phyloP scores from a whole-genome alignment of 2,888 invertebrate species.

The Meteorus colon region DNA sequence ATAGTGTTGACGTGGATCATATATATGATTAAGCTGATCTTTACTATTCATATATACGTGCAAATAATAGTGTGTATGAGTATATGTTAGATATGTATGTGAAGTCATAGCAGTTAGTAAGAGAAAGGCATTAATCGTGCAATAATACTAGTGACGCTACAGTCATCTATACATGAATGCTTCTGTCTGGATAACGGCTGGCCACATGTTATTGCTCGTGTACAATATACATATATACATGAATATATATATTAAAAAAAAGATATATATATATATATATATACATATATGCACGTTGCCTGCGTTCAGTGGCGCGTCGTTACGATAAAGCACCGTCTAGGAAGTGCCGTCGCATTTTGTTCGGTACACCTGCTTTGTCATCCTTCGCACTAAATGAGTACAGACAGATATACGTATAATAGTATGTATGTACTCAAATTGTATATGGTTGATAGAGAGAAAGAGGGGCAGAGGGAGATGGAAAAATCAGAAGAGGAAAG shows the following conservation, averaged over 20 bases:
- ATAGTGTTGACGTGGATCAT: conserved; percentile 33
- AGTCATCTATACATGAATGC: conserved; percentile 43
- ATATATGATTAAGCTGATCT: not conserved
- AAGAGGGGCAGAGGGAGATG: conserved; percentile 13
- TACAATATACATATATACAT: conserved; percentile 20
- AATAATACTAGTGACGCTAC: conserved; percentile 61
- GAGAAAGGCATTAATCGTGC: conserved; percentile 58
- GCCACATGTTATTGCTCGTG: conserved; percentile 61
- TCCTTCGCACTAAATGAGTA: conserved; percentile 50
- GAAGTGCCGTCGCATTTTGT: conserved; percentile 57
- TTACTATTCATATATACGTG: not conserved
- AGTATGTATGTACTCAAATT: conserved; percentile 16
- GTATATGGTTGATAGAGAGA: conserved; percentile 19
- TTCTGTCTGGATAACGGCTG: conserved; percentile 61
- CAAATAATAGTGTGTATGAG: conserved; percentile 15
- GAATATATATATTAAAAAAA: conserved; percentile 3
- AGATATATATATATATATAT: conserved; percentile 21
- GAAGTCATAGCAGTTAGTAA: conserved; percentile 48
- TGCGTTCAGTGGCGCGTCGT: conserved; percentile 45
- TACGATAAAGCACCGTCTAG: conserved; percentile 58
- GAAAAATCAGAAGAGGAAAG: conserved; percentile 35
- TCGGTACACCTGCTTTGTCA: conserved; percentile 67
- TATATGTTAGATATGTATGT: conserved; percentile 43
- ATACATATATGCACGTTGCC: conserved; percentile 13
- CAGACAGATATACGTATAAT: not conserved